A percentile compares a stretch with the other conserved stretches of the same genome.
Conservation (phyloP, 2,113 vertebrate species). For the Acrocephalus arundinaceus region DNA sequence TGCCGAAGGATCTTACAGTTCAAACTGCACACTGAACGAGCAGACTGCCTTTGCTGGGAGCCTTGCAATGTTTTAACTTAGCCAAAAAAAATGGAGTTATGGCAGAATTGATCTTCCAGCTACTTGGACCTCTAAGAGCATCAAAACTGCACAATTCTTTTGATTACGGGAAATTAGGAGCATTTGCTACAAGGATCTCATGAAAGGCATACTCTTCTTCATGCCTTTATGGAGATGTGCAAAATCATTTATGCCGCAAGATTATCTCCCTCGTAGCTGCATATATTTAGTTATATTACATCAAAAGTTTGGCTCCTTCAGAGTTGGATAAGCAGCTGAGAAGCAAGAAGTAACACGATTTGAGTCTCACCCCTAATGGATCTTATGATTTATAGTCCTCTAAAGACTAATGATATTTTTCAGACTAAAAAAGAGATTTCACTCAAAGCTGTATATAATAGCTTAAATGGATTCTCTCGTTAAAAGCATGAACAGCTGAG, state of each 20-base stretch:
- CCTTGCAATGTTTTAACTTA: background rate
- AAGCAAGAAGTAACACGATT: conserved; percentile 29
- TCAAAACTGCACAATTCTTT: conserved; percentile 23
- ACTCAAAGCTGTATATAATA: conserved; percentile 41
- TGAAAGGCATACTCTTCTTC: conserved; percentile 18
- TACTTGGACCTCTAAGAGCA: background rate
- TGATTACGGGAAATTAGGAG: conserved; percentile 45
- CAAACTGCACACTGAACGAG: background rate
- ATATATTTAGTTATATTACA: conserved; percentile 18
- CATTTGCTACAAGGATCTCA: conserved; percentile 27
- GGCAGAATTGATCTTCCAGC: background rate
- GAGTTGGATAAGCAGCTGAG: conserved; percentile 7
- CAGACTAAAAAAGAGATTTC: conserved; percentile 51
- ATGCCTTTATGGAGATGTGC: background rate
- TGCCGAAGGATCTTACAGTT: background rate
- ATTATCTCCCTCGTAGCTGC: conserved; percentile 28
- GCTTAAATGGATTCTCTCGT: conserved; percentile 46
- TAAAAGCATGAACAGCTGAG: conserved; percentile 52
- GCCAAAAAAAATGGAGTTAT: background rate
- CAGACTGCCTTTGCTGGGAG: background rate
- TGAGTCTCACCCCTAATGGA: conserved; percentile 48
- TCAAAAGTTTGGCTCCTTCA: conserved; percentile 47
- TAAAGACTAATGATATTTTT: conserved; percentile 55
- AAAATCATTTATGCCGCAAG: conserved; percentile 4
- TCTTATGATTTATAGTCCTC: conserved; percentile 28